These are phyloP conservation scores for Sphenodon punctatus DNA, from an alignment of 2,797 vertebrate species.

Conservation along the genomic window DNA sequence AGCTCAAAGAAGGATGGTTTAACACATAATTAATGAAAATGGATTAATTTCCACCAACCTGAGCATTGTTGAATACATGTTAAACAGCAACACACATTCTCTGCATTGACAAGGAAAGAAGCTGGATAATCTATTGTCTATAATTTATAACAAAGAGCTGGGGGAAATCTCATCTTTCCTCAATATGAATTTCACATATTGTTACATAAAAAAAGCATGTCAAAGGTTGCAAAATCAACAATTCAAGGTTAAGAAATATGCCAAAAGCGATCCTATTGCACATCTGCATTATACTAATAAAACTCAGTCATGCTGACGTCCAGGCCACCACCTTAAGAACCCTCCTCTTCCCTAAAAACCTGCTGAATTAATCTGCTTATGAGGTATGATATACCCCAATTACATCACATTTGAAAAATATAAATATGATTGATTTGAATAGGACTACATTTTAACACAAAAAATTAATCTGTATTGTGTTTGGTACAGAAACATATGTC, in stretches of 20 bases:
- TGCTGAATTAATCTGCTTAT: too few species aligned
- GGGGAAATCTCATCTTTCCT: slow-evolving; percentile 49
- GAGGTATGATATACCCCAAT: too few species aligned
- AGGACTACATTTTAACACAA: too few species aligned
- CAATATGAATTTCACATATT: slow-evolving; percentile 48
- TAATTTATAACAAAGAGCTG: slow-evolving; percentile 55
- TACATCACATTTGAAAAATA: too few species aligned
- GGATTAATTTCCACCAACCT: slow-evolving; percentile 13
- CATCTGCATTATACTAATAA: too few species aligned
- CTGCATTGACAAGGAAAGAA: slow-evolving; percentile 56
- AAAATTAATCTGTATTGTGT: too few species aligned
- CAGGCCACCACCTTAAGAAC: too few species aligned
- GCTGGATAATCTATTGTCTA: slow-evolving; percentile 49
- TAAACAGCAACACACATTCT: slow-evolving; percentile 60
- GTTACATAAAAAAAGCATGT: slow-evolving; percentile 8
- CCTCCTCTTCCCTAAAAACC: too few species aligned
- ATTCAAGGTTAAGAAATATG: not conserved
- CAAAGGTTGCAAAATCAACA: slow-evolving; percentile 24
- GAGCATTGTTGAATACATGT: slow-evolving; percentile 55
- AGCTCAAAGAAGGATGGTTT: not conserved
- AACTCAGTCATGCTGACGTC: too few species aligned
- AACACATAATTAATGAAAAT: slow-evolving; percentile 17
- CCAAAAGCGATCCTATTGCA: too few species aligned
- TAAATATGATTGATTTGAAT: too few species aligned
- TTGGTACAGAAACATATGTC: too few species aligned